Percentiles rank a stretch among this genome's conserved stretches.
These are phyloP conservation scores for Psix sp. DNA, from an alignment of 1,140 invertebrate genomes.

Conservation along the genomic window DNA sequence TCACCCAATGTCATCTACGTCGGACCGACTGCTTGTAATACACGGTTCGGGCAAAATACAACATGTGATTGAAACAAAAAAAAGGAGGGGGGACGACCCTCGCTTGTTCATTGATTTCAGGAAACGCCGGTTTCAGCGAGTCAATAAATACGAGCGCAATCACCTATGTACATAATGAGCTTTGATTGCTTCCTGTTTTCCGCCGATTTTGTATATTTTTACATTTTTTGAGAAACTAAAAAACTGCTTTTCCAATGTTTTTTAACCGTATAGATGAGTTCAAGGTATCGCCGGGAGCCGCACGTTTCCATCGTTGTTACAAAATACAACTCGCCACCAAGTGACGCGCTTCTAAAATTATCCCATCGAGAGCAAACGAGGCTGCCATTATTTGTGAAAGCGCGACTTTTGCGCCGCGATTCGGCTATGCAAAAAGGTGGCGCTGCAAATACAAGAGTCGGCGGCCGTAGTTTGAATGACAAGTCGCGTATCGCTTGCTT, in stretches of 20 bases:
- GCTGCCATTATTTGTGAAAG: no score
- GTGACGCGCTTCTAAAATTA: no score
- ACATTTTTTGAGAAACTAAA: no score
- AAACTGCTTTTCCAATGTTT: no score
- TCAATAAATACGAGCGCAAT: slow-evolving; percentile 27
- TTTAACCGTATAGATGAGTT: no score
- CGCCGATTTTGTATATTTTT: no score
- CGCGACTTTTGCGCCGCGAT: no score
- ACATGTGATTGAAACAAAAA: neutral
- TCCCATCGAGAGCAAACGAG: no score
- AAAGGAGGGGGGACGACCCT: neutral
- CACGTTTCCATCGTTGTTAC: no score
- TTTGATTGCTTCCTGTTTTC: no score
- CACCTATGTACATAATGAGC: slow-evolving; percentile 33
- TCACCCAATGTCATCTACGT: slow-evolving; percentile 37
- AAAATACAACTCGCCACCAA: no score
- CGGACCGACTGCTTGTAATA: slow-evolving; percentile 8
- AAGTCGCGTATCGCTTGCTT: slow-evolving; percentile 19
- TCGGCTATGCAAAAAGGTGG: slow-evolving; percentile 5
- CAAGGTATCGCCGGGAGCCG: no score
- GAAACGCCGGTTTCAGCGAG: slow-evolving; percentile 30
- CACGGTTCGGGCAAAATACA: neutral
- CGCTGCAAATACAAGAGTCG: slow-evolving; percentile 23
- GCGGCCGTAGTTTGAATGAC: slow-evolving; percentile 42
- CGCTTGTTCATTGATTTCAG: slow-evolving; percentile 25